Base-by-base conservation (phyloP, 1,140 invertebrate species). In the Hirudo medicinalis region DNA sequence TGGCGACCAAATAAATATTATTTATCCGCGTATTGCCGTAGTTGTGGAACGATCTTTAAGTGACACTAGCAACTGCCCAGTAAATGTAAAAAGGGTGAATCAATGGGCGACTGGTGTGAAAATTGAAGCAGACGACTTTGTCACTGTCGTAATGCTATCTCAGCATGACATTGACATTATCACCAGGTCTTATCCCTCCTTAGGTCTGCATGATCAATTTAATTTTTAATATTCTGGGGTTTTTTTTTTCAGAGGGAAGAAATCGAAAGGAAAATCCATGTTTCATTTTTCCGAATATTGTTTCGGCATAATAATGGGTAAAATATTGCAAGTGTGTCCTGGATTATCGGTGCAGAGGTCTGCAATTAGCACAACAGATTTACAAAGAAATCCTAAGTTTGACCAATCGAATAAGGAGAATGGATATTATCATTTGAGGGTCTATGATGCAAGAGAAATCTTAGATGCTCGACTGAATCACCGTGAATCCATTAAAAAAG, bases 391-490 rank as follows among this genome's bases (percentile, higher is more conserved):
- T 25, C 22, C 20, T 25, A 63, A 13, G 22, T 63, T 32, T 63
- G 17, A 13, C 20, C 11, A 5, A 63, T 25, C 57, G 20, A 11
- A 11, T 13, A 15, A 63, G 57, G 22, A 22, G 11, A 63, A 22
- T 36, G 32, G 32, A 2, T 36, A 36, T 63, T n/a, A 63, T 63
- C 19, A 25, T 32, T 3, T 63, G 57, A 63, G 57, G 29, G 57
- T 63, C 17, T 63, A 63, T 20, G 57, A 63, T 84, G 53, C 87
- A 87, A 74, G 79, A 83, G 69, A 80, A 84, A 40, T 84, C 86
- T 43, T 90, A 91, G 77, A 87, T 87, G 22, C 90, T 89, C 54
- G 80, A 90, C 55, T 79, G 87, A 57, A 79, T 90, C 2, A 84
- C 86, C 74, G 84, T 83, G 49, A 89, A 87, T 82, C 81, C 85